Percentiles rank a stretch among this genome's conserved stretches.
Conservation (phyloP, 2,797 vertebrate species). For the Acrossocheilus wenchowensis region DNA sequence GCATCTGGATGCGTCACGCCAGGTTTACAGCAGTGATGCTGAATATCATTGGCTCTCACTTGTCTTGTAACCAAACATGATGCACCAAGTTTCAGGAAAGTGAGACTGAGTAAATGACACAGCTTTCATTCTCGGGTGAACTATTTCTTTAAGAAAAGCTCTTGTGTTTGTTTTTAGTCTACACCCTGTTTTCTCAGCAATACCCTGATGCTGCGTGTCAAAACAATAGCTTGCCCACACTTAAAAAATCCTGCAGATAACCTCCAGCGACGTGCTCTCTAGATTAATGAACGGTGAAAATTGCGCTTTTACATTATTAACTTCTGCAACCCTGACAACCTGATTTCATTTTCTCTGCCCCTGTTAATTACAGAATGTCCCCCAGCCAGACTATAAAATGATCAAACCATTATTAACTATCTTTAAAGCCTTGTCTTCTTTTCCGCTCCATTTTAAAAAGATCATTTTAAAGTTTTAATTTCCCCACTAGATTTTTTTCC, state of each 20-base stretch:
- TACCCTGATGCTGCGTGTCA: not conserved
- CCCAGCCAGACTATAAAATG: conserved; percentile 24
- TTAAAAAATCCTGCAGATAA: not conserved
- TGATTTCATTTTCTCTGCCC: conserved; percentile 50
- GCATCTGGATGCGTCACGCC: not conserved
- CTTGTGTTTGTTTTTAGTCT: conserved; percentile 7
- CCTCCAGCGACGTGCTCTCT: conserved; percentile 19
- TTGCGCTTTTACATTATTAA: conserved; percentile 49
- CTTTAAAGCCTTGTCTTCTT: conserved; percentile 33
- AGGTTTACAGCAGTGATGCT: not conserved
- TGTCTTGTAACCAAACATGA: conserved; percentile 1
- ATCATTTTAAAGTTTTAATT: conserved; percentile 13
- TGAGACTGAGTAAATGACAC: not conserved
- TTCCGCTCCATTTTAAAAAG: conserved; percentile 20
- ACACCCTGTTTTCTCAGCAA: not conserved
- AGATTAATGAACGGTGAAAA: conserved; percentile 48
- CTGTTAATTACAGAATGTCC: conserved; percentile 52
- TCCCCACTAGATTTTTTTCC: not conserved
- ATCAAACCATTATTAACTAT: conserved; percentile 43
- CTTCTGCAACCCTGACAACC: conserved; percentile 46
- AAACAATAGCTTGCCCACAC: conserved; percentile 14
- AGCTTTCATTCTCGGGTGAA: not conserved
- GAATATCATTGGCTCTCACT: not conserved
- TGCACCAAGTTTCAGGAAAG: not conserved
- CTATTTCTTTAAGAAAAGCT: not conserved